Evolutionary conservation across 2,797 vertebrate species (phyloP).

Genomic region (Rhinatrema bivittatum): DNA sequence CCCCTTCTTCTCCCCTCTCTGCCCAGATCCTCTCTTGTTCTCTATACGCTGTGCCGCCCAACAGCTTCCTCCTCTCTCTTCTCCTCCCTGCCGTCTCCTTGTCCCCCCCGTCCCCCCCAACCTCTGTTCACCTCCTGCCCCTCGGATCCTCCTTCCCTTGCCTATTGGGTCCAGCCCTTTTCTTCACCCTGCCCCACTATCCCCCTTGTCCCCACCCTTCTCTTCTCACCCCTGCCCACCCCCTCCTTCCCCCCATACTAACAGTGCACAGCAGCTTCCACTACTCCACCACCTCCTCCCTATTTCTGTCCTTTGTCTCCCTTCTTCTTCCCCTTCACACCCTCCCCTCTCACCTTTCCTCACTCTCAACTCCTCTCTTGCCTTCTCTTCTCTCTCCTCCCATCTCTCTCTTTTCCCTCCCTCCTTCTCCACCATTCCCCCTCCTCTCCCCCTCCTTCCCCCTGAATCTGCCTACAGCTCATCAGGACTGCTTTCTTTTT

Average conservation of each 20-base stretch:
- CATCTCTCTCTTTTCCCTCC: neutral
- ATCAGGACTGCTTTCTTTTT: no score
- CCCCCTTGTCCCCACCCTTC: no score
- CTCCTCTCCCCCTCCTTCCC: no score
- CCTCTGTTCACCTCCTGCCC: neutral
- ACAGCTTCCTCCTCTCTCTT: conserved; percentile 4
- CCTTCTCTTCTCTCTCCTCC: conserved; percentile 1
- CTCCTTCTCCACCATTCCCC: neutral
- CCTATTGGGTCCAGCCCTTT: no score
- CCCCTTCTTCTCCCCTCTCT: neutral
- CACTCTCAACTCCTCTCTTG: neutral
- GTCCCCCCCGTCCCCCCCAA: neutral
- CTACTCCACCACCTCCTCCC: no score
- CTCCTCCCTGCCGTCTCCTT: conserved; percentile 1
- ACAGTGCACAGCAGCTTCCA: no score
- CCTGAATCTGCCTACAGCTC: no score
- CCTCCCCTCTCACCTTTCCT: neutral
- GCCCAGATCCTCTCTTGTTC: neutral
- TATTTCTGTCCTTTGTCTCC: no score
- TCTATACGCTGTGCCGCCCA: conserved; percentile 9
- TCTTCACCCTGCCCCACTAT: neutral
- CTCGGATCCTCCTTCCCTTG: neutral
- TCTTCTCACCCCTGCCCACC: no score
- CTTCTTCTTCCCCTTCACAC: no score
- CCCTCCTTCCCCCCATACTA: no score